Conservation (phyloP, 2,797 vertebrate species). For the Graptemys geographica region DNA sequence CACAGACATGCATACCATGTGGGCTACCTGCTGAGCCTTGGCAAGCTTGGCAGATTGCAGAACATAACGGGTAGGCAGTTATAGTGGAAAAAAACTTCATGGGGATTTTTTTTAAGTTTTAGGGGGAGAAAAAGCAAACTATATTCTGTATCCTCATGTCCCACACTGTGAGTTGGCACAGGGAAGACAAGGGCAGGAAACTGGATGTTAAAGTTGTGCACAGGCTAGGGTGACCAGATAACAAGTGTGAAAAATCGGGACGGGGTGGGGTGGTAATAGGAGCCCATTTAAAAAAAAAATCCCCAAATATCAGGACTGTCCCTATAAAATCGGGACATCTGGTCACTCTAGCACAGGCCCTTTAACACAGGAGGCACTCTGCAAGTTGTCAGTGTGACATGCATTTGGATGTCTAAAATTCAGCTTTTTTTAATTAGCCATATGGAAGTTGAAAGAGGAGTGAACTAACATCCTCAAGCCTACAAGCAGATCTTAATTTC, state of each 20-base stretch:
- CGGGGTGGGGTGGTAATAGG: too few species aligned
- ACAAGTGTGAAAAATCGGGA: too few species aligned
- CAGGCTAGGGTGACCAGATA: too few species aligned
- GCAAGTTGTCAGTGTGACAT: slow-evolving; percentile 75
- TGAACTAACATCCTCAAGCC: slow-evolving; percentile 78
- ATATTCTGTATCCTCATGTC: slow-evolving; percentile 75
- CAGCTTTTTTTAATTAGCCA: slow-evolving; percentile 81
- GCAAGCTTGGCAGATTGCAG: slow-evolving; percentile 82
- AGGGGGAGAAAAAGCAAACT: neutral
- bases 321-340: too few species aligned
- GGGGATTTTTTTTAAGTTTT: slow-evolving; percentile 79
- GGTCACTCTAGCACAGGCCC: slow-evolving; percentile 35
- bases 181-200: slow-evolving; percentile 83
- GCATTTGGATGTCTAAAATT: slow-evolving; percentile 76
- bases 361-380: slow-evolving; percentile 75
- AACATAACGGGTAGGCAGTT: slow-evolving; percentile 81
- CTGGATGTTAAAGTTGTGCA: slow-evolving; percentile 79
- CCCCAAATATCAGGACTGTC: too few species aligned
- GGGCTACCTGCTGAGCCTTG: slow-evolving; percentile 85
- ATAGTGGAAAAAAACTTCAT: slow-evolving; percentile 80
- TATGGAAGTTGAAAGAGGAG: slow-evolving; percentile 80
- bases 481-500: slow-evolving; percentile 78
- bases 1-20: slow-evolving; percentile 83
- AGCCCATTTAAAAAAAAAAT: too few species aligned
- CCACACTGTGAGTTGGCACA: slow-evolving; percentile 83